Base-by-base conservation (phyloP, 2,888 invertebrate species). In the Galerucella pusilla region DNA sequence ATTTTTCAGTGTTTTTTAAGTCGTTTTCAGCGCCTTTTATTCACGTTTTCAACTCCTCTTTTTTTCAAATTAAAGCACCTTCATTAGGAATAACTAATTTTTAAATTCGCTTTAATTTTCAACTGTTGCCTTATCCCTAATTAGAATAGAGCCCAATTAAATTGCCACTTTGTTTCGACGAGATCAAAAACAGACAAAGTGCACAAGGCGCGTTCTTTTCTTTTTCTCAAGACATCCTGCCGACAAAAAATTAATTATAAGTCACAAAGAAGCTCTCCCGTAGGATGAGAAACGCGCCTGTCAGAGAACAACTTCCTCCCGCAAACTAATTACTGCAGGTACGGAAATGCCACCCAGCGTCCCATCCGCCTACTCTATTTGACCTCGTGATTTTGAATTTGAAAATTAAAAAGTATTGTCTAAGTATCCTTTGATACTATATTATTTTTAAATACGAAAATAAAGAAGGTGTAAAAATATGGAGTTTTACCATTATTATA, bases 301-400 rank as follows among this genome's bases (percentile, higher is more conserved):
- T 80, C 75, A 71, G 77, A 80, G 81, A 80, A 82, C 81, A 81
- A 82, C 81, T 83, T 83, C 84, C 85, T 83, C 83, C 84, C 81
- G 78, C 83, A 80, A 83, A 83, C 84, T 85, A 85, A 85, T 85
- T 85, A 83, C 81, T 82, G 83, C 84, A 84, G 84, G 84, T 84
- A 70, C n/a, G 57, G 67, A 75, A 75, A 80, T 77, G 81, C 81
- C 81, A 80, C 82, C 75, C 81, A 79, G 66, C 74, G 46, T 61
- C 64, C 46, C 46, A 35, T 42, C 16, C 64, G 16, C 42, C 46
- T 12, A 64, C 6, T 45, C 12, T 59, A 28, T 72, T 70, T 70
- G 68, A 65, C 83, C 83, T 83, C 82, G 81, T 82, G 81, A 81
- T 79, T 78, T 68, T 64, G n/a, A 46, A 46, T 46, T 12, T 46